phyloP scores from a whole-genome alignment of 2,888 invertebrate species.

The Tromatobia lineatoria region DNA sequence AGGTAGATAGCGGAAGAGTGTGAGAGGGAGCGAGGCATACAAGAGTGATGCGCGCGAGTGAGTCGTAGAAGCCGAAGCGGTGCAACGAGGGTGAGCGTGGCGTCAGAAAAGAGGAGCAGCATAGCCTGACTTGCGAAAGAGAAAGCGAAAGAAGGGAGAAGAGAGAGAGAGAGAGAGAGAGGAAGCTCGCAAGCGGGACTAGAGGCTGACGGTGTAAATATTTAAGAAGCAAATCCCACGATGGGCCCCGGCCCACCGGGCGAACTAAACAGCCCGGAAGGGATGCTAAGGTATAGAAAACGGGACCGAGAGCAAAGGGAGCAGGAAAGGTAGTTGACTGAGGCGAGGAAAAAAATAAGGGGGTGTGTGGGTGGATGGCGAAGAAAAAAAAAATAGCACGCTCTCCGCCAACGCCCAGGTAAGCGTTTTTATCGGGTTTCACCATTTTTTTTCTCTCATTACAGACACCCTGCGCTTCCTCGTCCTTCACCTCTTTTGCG shows the following conservation, averaged over 20 bases:
- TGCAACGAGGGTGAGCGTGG: slow-evolving; percentile 50
- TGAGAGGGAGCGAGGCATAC: slow-evolving; percentile 41
- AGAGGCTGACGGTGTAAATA: slow-evolving; percentile 76
- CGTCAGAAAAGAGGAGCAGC: slow-evolving; percentile 46
- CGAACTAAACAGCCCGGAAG: slow-evolving; percentile 59
- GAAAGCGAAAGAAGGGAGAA: slow-evolving; percentile 44
- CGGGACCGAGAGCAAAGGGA: slow-evolving; percentile 39
- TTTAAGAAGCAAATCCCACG: slow-evolving; percentile 78
- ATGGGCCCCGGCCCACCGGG: slow-evolving; percentile 55
- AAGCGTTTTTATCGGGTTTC: slow-evolving; percentile 60
- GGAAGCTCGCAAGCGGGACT: slow-evolving; percentile 43
- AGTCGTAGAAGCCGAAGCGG: slow-evolving; percentile 38
- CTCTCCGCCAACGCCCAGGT: slow-evolving; percentile 39
- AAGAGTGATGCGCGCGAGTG: slow-evolving; percentile 19
- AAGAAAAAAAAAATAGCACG: slow-evolving; percentile 32
- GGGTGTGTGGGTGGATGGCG: slow-evolving; percentile 46
- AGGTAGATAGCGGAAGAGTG: slow-evolving; percentile 30
- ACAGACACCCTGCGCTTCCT: slow-evolving; percentile 4
- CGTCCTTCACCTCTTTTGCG: not conserved
- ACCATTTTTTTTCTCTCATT: slow-evolving; percentile 34
- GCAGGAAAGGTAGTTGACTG: slow-evolving; percentile 47
- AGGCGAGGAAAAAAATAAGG: slow-evolving; percentile 54
- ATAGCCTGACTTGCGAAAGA: slow-evolving; percentile 45
- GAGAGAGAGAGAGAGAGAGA: slow-evolving; percentile 39
- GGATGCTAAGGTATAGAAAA: slow-evolving; percentile 42